A percentile compares a stretch with the other conserved stretches of the same genome.
Conservation (phyloP, 2,888 invertebrate species). For the Alloplasta piceator region DNA sequence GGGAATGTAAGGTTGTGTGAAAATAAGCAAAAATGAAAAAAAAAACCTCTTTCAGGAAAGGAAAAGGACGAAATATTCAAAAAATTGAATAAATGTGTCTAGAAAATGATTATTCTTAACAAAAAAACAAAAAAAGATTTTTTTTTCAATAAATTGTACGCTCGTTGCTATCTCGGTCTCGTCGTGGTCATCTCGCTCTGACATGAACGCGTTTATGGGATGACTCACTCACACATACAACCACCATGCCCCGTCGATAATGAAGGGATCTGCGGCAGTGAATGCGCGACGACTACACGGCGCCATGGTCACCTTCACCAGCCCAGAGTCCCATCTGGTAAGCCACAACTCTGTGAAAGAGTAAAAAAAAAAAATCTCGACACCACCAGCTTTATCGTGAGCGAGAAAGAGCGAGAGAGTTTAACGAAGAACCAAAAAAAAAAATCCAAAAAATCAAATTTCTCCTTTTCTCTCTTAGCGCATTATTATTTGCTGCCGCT, state of each 20-base stretch:
- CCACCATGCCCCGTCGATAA: conserved; percentile 71
- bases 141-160: conserved; percentile 63
- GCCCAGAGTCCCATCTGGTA: conserved; percentile 86
- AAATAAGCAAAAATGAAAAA: background rate
- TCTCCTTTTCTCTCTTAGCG: conserved; percentile 20
- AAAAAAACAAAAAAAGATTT: conserved; percentile 51
- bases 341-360: conserved; percentile 76
- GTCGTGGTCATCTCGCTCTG: conserved; percentile 65
- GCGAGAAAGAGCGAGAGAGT: conserved; percentile 62
- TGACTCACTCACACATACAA: conserved; percentile 69
- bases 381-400: conserved; percentile 68
- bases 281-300: conserved; percentile 82
- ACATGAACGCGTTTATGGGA: conserved; percentile 60
- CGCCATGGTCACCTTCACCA: conserved; percentile 86
- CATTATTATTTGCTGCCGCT: conserved; percentile 1
- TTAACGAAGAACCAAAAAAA: conserved; percentile 11
- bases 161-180: conserved; percentile 62
- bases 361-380: conserved; percentile 46
- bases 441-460: background rate
- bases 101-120: conserved; percentile 8
- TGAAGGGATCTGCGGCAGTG: conserved; percentile 78
- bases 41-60: background rate
- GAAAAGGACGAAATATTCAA: background rate
- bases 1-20: background rate
- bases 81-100: conserved; percentile 2